Evolutionary conservation across 2,888 invertebrate species (phyloP).

Genomic region (Drosophila buzzatii): DNA sequence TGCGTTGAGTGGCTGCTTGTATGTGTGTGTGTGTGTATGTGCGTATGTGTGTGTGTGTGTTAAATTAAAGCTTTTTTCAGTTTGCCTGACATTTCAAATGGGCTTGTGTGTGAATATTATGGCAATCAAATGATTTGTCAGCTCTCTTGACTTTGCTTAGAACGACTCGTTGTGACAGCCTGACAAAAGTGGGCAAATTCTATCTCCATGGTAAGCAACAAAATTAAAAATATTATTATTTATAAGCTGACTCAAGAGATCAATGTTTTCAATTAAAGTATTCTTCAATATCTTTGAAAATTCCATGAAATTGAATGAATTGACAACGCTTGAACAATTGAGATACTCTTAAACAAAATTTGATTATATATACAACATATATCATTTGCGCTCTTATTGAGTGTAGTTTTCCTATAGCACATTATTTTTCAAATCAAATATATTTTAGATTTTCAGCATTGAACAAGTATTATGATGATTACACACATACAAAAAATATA

Average conservation of each 20-base stretch:
- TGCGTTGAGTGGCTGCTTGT: not conserved
- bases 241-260: constrained; percentile 1
- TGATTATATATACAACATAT: not conserved
- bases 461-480: not conserved
- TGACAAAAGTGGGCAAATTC: constrained; percentile 12
- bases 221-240: constrained; percentile 8
- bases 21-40: constrained; percentile 3
- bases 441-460: not conserved
- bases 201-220: constrained; percentile 53
- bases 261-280: constrained; percentile 2
- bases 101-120: constrained; percentile 30
- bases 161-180: constrained; percentile 7
- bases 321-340: not conserved
- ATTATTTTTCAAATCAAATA: not conserved
- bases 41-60: constrained; percentile 3
- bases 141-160: constrained; percentile 59
- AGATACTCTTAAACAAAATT: not conserved
- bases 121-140: constrained; percentile 47
- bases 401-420: not conserved
- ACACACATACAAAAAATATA: too few relatives aligned
- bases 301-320: not conserved
- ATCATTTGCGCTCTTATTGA: not conserved
- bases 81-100: constrained; percentile 33
- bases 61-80: constrained; percentile 39
- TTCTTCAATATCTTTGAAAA: not conserved